Base-by-base conservation (phyloP, 2,797 vertebrate genomes). In the Melanotaenia pygmaea region DNA sequence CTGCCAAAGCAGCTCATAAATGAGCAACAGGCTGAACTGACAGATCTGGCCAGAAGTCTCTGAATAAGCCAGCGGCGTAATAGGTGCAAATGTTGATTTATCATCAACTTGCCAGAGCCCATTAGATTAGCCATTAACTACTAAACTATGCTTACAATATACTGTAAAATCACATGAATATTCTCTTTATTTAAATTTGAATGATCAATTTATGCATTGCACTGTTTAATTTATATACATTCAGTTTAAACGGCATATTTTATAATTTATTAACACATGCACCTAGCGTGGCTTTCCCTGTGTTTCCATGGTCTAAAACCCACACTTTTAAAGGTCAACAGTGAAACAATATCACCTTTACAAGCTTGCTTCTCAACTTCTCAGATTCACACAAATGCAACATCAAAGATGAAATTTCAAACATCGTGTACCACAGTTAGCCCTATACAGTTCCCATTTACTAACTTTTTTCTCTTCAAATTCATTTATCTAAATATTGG, bases 1-100 rank as follows among this genome's bases (percentile, higher is more conserved):
- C 62, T 88, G 83, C 88, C 81, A 80, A 78, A 24, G 80, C 70
- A 77, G 72, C 88, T 90, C 76, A 77, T 91, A 90, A 93, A 93
- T 8, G 10, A 77, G 73, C 80, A 87, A 83, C 74, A 83, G 68
- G 56, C 74, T 51, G 26, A 70, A 74, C 76, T 83, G 82, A 88
- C 74, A 86, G 75, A 80, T 82, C 85, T 86, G 86, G 79, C 86
- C 74, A 67, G 68, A 66, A 53, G 64, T 67, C 47, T 32, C 20
- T 68, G 63, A 64, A 58, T 2, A 75, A 60, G 67, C 77, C 57
- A 35, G 13, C 67, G 60, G 59, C 50, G 47, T 73, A 76, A 80
- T 71, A 67, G 70, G 61, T 83, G 72, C 79, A 85, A 83, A 79
- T 76, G 73, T 78, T 76, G 86, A 87, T 80, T 80, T 86, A 76